Evolutionary conservation across 2,797 vertebrate genomes (phyloP), one percentile per base, ranked within the genome.

Genomic region (Leptoclinus maculatus): DNA sequence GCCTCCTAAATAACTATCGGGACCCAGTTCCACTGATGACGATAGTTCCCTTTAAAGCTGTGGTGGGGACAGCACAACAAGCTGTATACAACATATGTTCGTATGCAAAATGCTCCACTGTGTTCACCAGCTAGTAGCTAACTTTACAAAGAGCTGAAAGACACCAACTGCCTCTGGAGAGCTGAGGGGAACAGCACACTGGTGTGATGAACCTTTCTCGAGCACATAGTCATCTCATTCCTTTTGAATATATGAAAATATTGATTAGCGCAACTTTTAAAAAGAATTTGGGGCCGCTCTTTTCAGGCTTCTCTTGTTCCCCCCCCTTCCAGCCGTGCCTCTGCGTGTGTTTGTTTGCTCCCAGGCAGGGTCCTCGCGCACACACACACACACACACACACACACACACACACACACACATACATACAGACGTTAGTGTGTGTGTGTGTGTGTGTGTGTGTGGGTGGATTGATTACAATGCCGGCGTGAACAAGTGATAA

Each of bases 401-500:
- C 27, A 29, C 27, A 29, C 27, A 29, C 27, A 29, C 27, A 29
- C 27, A 29, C 27, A 29, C 27, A 29, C 29, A 43, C 14, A 43
- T 3, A 10, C 19, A 19, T 7, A 45, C 43, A 45, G 43, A 17
- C 10, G 6, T 43, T 21, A 19, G 56, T 76, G 59, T 66, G 76
- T 57, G 27, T 60, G 58, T 62, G 36, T 29, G 47, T 38, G 27
- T 62, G 54, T 47, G 34, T 45, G 23, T 69, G 63, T 38, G 54
- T 36, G 27, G 27, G 38, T 27, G 66, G 72, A 75, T 77, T 76
- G 78, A 82, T 85, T 83, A 80, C 79, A 76, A 3, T 27, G 19
- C 38, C 21, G 4, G 65, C 60, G 72, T 72, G 77, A 85, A 84
- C 62, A 36, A 58, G 64, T 62, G 78, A 88, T 89, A 88, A 87